Base-by-base conservation (phyloP, 2,113 vertebrate species). In the Syrmaticus mikado region DNA sequence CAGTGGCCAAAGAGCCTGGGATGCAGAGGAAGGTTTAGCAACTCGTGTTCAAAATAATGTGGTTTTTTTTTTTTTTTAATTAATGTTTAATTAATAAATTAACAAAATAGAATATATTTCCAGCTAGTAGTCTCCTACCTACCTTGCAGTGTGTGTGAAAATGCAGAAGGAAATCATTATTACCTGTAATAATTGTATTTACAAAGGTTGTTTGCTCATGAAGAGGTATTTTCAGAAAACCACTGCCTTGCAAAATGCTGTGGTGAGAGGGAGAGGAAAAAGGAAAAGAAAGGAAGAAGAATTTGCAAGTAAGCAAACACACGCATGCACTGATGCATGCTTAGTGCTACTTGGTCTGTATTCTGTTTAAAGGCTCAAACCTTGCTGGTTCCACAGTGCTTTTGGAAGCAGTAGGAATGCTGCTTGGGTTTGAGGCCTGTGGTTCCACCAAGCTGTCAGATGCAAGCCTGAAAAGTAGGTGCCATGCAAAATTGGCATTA, bases 251-350 rank as follows among this genome's bases (percentile, higher is more conserved):
- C 5, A 43, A 48, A 71, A 62, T 43, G 30, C n/a, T 13, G 52
- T 30, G 75, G 22, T 53, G 46, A 30, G 38, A 14, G 66, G 5
- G 40, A 30, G 18, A 55, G 11, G 48, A 28, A 61, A 58, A 55
- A 32, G 41, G 45, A 38, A 43, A 66, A 38, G 32, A 32, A 75
- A 78, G 34, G 53, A 66, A 30, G 21, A 27, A 55, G 28, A 25
- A 6, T 34, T 18, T 41, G 30, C 18, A 15, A 18, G 15, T 17
- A 10, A 6, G 8, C 32, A 13, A 5, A 8, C 3, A 20, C 13
- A 4, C 21, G 43, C 6, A 3, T 38, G 41, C 25, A 13, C 25
- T 13, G 3, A 2, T 2, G 10, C 24, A 36, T 7, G 5, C 34
- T 5, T 4, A 8, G 25, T 8, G 17, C 53, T 78, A 2, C 17